Conservation (phyloP, 1,140 invertebrate species). For the Drosophila ambigua region DNA sequence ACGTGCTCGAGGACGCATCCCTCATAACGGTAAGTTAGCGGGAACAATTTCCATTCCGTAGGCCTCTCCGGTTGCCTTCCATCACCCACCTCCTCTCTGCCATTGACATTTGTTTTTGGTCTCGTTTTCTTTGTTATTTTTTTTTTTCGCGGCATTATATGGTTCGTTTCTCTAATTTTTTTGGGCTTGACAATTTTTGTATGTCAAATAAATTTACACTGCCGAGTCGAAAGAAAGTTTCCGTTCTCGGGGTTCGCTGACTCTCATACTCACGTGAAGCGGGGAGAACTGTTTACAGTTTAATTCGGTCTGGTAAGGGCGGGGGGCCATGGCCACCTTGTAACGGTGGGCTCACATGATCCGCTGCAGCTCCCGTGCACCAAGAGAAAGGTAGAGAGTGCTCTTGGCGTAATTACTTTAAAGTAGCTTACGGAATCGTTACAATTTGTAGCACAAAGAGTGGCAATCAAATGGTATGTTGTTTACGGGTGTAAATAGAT, state of each 20-base stretch:
- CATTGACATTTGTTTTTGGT: slow-evolving; percentile 57
- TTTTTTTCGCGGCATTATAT: slow-evolving; percentile 2
- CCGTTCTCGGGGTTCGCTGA: slow-evolving; percentile 58
- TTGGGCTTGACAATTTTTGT: slow-evolving; percentile 55
- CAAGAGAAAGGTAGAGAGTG: background rate
- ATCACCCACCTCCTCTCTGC: background rate
- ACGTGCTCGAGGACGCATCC: slow-evolving; percentile 82
- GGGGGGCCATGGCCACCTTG: slow-evolving; percentile 6
- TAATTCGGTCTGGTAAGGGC: background rate
- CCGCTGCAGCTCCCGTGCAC: slow-evolving; percentile 36
- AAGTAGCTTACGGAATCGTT: no score
- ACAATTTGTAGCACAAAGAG: no score
- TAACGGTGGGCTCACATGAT: slow-evolving; percentile 40
- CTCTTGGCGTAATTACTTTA: no score
- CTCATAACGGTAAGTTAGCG: slow-evolving; percentile 77
- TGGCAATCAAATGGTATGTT: no score
- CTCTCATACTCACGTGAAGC: slow-evolving; percentile 25
- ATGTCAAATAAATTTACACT: slow-evolving; percentile 76
- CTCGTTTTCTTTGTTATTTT: slow-evolving; percentile 24
- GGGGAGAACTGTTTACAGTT: slow-evolving; percentile 31
- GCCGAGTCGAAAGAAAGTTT: slow-evolving; percentile 62
- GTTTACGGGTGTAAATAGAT: no score
- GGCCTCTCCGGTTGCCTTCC: slow-evolving; percentile 12
- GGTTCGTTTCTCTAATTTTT: slow-evolving; percentile 19
- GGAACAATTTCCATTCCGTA: slow-evolving; percentile 2